phyloP scores from a whole-genome alignment of 2,888 invertebrate species.

The Drosophila buzzatii region DNA sequence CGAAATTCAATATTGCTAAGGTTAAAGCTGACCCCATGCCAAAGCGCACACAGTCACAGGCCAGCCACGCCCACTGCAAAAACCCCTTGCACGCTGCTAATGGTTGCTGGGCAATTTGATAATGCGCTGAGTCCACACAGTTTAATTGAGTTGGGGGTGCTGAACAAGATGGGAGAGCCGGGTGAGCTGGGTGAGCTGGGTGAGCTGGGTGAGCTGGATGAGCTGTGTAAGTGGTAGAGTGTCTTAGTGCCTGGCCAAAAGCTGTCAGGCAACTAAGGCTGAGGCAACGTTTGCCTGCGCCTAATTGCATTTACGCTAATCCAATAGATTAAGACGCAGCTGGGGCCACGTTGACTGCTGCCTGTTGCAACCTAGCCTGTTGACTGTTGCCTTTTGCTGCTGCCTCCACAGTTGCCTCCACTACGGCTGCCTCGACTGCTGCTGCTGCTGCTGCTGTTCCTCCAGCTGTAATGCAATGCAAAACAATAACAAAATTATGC shows the following conservation, averaged over 20 bases:
- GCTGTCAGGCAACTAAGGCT: constrained; percentile 35
- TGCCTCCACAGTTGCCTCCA: neutral
- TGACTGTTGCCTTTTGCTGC: constrained; percentile 25
- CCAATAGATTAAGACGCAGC: constrained; percentile 73
- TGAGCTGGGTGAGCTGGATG: neutral
- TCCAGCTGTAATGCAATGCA: constrained; percentile 60
- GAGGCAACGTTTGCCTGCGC: constrained; percentile 58
- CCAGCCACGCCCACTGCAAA: neutral
- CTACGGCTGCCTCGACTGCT: neutral
- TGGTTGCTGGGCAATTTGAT: constrained; percentile 56
- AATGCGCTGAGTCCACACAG: constrained; percentile 52
- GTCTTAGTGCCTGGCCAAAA: constrained; percentile 31
- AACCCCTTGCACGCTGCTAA: constrained; percentile 15
- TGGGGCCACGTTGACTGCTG: constrained; percentile 35
- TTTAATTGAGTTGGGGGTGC: constrained; percentile 70
- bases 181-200: no score
- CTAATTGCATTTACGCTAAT: constrained; percentile 76
- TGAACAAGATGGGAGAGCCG: no score
- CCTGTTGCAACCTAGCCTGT: constrained; percentile 20
- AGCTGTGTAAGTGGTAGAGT: neutral
- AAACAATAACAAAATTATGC: constrained; percentile 79
- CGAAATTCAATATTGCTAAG: constrained; percentile 20
- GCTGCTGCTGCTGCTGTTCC: neutral
- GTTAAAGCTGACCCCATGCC: constrained; percentile 2
- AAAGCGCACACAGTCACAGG: neutral